Percentiles rank a stretch among this genome's conserved stretches.
These are phyloP conservation scores for Clitarchus hookeri DNA, from an alignment of 2,888 invertebrate species.

Conservation along the genomic window DNA sequence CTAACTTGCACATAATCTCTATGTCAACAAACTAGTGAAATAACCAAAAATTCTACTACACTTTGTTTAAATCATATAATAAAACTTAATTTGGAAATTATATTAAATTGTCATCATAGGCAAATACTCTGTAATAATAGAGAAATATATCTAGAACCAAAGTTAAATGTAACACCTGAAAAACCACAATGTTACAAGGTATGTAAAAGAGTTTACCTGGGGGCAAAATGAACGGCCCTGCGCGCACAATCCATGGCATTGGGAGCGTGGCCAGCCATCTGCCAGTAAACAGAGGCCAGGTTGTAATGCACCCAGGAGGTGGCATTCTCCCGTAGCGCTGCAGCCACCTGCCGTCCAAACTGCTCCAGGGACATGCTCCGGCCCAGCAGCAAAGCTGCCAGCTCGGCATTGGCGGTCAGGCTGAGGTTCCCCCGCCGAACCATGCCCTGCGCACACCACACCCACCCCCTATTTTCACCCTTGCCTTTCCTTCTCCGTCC, in stretches of 20 bases:
- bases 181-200: no score
- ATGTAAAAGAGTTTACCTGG: slow-evolving; percentile 59
- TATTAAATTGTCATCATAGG: no score
- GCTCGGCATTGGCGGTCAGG: slow-evolving; percentile 58
- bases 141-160: no score
- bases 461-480: no score
- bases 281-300: slow-evolving; percentile 79
- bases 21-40: no score
- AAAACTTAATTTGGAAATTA: no score
- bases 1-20: no score
- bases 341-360: slow-evolving; percentile 68
- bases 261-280: slow-evolving; percentile 69
- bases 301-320: slow-evolving; percentile 81
- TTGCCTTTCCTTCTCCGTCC: no score
- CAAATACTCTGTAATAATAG: no score
- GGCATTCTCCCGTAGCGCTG: slow-evolving; percentile 66
- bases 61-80: no score
- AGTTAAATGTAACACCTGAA: no score
- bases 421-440: slow-evolving; percentile 58
- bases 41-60: no score
- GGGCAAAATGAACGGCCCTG: slow-evolving; percentile 74
- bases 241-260: slow-evolving; percentile 80
- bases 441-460: slow-evolving; percentile 54
- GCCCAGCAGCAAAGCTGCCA: slow-evolving; percentile 55
- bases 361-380: slow-evolving; percentile 52